Evolutionary conservation across 2,797 vertebrate genomes (phyloP), one percentile per base, ranked within the genome.

Genomic region (Argyrosomus regius): DNA sequence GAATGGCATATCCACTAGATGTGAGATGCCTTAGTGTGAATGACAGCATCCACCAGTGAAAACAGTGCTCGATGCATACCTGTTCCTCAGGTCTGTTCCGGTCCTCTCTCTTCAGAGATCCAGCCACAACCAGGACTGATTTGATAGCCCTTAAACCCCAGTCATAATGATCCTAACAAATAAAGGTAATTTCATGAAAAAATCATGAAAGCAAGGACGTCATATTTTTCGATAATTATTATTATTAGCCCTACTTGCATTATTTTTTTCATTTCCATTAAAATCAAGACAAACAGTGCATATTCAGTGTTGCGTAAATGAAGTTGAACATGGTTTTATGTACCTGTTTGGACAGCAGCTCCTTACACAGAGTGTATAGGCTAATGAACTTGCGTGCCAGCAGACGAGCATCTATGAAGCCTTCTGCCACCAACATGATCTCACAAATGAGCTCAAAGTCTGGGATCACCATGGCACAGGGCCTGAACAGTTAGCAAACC

Each of bases 361-460:
- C 93, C 86, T 93, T 94, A 80, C 94, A 97, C 12, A 96, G 93
- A 20, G 90, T 95, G 59, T 96, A 96, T 62, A 96, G 92, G 82
- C 91, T 96, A 78, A 96, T 96, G 80, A 97, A 96, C 75, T 97
- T 97, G 82, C 94, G 95, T 11, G 94, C 91, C 49, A 96, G 83
- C 78, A 95, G 90, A n/a, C 95, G 94, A 41, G 94, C 96, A 60
- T 96, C 95, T 72, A 96, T 90, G 77, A 95, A 95, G 61, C 96
- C 93, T 85, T 96, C 96, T 10, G 94, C 95, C 59, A 96, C 94
- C 91, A 96, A 82, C 92, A 92, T 93, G 85, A 95, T 96, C 92
- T 96, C 96, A 92, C 96, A 97, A 46, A 97, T 96, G 53, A 96
- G 87, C 88, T 96, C 94, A 70, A 96, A 96, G 87, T 96, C 94